Conservation (phyloP, 1,140 invertebrate genomes). For the Zelostemma sp. region DNA sequence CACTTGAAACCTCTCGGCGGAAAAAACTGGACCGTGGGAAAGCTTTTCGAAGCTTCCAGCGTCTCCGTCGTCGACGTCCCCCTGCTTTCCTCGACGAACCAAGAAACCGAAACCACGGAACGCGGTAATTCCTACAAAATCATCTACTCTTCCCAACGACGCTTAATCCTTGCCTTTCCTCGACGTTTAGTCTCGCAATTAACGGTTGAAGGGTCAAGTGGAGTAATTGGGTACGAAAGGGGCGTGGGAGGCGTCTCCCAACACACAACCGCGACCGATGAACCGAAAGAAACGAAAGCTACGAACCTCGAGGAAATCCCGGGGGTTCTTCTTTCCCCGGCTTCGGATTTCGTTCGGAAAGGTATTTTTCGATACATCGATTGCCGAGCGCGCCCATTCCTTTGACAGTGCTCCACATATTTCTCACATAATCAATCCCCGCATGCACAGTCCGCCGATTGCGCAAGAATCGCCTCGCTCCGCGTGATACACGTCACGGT, state of each 20-base stretch:
- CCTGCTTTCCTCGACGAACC: neutral
- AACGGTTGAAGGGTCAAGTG: conserved; percentile 32
- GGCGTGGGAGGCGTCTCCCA: conserved; percentile 18
- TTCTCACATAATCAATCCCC: conserved; percentile 41
- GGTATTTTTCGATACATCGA: too few species aligned
- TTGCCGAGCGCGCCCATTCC: too few species aligned
- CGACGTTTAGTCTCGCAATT: too few species aligned
- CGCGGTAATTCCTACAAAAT: neutral
- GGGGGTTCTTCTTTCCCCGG: conserved; percentile 38
- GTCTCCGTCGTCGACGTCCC: conserved; percentile 20
- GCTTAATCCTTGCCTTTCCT: too few species aligned
- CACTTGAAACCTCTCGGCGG: conserved; percentile 7
- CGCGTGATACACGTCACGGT: conserved; percentile 35
- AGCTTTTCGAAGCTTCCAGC: conserved; percentile 22
- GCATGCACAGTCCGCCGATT: conserved; percentile 28
- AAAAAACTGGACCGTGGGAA: conserved; percentile 27
- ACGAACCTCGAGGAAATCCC: conserved; percentile 9
- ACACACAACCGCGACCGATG: conserved; percentile 8
- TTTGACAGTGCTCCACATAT: conserved; percentile 27
- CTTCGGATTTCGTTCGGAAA: conserved; percentile 57
- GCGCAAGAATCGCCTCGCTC: conserved; percentile 30
- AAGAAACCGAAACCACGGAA: neutral
- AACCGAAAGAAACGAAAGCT: neutral
- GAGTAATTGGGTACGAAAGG: conserved; percentile 31
- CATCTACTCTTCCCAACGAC: neutral